Evolutionary conservation across 2,888 invertebrate species (phyloP).

Genomic region (Stenotaenia linearis): DNA sequence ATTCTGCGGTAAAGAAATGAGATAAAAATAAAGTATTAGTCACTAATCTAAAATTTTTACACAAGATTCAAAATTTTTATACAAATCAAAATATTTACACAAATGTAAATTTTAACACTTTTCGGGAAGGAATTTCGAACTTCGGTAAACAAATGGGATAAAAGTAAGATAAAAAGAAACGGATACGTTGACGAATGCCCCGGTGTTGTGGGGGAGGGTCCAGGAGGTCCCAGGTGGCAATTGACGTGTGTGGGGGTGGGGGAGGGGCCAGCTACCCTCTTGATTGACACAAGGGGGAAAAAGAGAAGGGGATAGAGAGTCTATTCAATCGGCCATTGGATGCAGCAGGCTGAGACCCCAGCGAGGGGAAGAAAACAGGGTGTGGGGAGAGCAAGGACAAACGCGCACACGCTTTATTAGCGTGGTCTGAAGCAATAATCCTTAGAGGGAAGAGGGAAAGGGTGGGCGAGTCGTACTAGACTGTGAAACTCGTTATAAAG

Average conservation of each 20-base stretch:
- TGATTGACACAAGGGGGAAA: slow-evolving; percentile 1
- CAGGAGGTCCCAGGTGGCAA: background rate
- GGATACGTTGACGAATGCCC: background rate
- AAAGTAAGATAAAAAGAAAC: too few species aligned
- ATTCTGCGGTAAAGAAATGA: too few species aligned
- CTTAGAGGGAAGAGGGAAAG: background rate
- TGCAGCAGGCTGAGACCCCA: background rate
- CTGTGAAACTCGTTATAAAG: slow-evolving; percentile 21
- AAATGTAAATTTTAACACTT: too few species aligned
- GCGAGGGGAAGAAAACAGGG: slow-evolving; percentile 6
- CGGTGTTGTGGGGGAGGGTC: background rate
- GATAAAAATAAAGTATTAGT: too few species aligned
- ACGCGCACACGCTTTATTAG: slow-evolving; percentile 20
- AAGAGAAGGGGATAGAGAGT: background rate
- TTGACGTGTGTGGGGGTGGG: background rate
- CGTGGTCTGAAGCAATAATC: slow-evolving; percentile 23
- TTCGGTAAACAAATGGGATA: background rate
- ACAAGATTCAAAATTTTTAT: too few species aligned
- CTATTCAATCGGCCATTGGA: slow-evolving; percentile 26
- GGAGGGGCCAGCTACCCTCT: background rate
- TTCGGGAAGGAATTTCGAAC: too few species aligned
- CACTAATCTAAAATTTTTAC: too few species aligned
- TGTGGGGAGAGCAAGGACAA: background rate
- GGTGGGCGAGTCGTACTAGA: background rate
- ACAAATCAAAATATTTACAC: too few species aligned